Percentiles rank a stretch among this genome's conserved stretches.
Evolutionary conservation across 2,113 vertebrate genomes (phyloP).

Genomic region (Nycticebus coucang): DNA sequence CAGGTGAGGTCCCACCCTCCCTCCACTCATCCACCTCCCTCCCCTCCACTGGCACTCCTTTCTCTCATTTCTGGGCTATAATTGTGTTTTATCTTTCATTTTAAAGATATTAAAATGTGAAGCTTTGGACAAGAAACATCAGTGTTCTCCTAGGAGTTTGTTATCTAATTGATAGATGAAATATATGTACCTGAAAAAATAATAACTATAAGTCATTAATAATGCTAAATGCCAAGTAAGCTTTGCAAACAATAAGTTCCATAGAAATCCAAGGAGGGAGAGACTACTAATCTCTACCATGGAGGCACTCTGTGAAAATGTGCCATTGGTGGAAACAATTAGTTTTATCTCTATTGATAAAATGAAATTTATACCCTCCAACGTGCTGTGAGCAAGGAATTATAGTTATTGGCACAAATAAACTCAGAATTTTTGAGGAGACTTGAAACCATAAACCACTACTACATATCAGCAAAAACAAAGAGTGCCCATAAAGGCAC

Average conservation of each 20-base stretch:
- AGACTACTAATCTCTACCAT: conserved; percentile 10
- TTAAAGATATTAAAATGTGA: background rate
- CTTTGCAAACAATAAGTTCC: conserved; percentile 1
- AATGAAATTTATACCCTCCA: conserved; percentile 34
- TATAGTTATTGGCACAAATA: conserved; percentile 29
- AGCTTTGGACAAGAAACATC: background rate
- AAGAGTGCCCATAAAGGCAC: background rate
- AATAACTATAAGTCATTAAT: background rate
- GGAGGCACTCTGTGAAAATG: background rate
- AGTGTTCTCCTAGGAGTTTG: background rate
- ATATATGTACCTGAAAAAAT: background rate
- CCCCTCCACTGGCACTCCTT: no score
- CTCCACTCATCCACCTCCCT: no score
- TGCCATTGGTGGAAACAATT: conserved; percentile 43
- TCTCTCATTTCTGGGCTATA: no score
- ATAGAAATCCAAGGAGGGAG: background rate
- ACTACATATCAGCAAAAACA: background rate
- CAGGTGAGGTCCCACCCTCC: no score
- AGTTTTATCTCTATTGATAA: conserved; percentile 43
- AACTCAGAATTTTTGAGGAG: background rate
- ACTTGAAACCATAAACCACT: conserved; percentile 21
- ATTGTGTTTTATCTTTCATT: background rate
- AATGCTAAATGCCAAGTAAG: conserved; percentile 39
- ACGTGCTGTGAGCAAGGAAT: background rate
- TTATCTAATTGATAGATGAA: conserved; percentile 7